Evolutionary conservation across 2,113 vertebrate species (phyloP).

Genomic region (Rhynchomys soricoides): DNA sequence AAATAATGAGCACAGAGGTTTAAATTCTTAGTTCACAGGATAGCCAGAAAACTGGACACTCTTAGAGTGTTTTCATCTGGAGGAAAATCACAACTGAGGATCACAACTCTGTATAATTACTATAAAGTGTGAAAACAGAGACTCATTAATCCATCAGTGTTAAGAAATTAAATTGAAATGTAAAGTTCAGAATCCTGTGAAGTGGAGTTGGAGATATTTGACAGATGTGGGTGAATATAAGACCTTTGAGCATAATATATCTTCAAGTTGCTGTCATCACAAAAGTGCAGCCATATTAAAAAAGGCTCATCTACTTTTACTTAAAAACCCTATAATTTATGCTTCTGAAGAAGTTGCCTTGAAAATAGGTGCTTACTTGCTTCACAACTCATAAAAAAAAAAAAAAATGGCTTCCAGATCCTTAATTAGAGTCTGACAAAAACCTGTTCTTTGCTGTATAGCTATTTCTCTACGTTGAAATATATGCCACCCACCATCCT

Average conservation of each 20-base stretch:
- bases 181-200: background rate
- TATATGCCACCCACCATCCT: background rate
- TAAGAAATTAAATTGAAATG: constrained; percentile 1
- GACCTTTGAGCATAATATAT: background rate
- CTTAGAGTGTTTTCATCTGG: background rate
- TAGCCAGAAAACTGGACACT: background rate
- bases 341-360: background rate
- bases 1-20: background rate
- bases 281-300: background rate
- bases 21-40: background rate
- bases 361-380: background rate
- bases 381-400: background rate
- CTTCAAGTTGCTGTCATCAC: background rate
- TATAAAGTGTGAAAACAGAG: background rate
- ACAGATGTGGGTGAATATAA: background rate
- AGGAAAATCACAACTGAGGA: background rate
- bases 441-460: background rate
- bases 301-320: background rate
- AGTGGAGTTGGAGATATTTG: background rate
- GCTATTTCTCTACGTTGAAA: background rate
- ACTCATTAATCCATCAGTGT: background rate
- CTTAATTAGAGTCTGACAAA: background rate
- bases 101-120: background rate
- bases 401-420: background rate
- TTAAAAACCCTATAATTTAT: constrained; percentile 10